Evolutionary conservation across 2,888 invertebrate genomes (phyloP).

Genomic region (Andrena flavipes): DNA sequence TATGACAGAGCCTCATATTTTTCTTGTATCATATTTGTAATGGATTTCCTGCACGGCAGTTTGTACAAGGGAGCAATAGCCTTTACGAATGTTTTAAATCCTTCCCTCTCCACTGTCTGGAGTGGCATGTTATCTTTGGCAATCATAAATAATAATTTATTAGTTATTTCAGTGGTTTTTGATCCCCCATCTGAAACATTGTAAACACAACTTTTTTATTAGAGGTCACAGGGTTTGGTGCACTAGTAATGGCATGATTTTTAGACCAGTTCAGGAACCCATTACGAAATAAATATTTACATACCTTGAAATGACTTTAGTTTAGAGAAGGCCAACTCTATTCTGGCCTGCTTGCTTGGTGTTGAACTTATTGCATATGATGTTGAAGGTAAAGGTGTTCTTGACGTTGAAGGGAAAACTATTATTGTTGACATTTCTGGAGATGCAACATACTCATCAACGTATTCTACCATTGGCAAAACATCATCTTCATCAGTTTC

Average conservation of each 20-base stretch:
- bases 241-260: too few relatives aligned
- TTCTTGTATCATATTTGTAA: not conserved
- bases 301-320: not conserved
- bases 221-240: too few relatives aligned
- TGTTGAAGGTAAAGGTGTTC: not conserved
- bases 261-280: too few relatives aligned
- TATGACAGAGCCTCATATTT: not conserved
- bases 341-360: not conserved
- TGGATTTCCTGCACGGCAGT: constrained; percentile 20
- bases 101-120: constrained; percentile 49
- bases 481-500: not conserved
- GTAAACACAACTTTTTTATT: too few relatives aligned
- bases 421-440: not conserved
- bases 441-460: not conserved
- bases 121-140: constrained; percentile 54
- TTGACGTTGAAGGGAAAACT: not conserved
- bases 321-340: not conserved
- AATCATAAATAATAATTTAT: constrained; percentile 43
- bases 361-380: not conserved
- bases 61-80: constrained; percentile 39
- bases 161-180: not conserved
- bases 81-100: constrained; percentile 50
- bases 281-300: too few relatives aligned
- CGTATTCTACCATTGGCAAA: not conserved
- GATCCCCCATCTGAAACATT: not conserved